Percentiles rank a stretch among this genome's conserved stretches.
These are phyloP conservation scores for Brachyhypopomus occidentalis DNA, from an alignment of 2,113 vertebrate genomes.

Conservation along the genomic window DNA sequence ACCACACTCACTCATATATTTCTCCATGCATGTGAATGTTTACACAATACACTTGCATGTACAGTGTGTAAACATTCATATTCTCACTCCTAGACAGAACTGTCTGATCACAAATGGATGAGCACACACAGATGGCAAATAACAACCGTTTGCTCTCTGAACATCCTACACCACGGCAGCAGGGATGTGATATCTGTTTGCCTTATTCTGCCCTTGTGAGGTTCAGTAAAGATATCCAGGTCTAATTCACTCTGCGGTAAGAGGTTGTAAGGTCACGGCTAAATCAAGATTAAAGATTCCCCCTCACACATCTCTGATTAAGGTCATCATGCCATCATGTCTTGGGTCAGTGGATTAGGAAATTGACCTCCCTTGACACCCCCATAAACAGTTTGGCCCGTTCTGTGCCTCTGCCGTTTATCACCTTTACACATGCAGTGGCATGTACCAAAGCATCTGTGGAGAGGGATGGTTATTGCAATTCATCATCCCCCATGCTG, in stretches of 20 bases:
- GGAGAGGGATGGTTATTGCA: not conserved
- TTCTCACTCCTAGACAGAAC: too few relatives aligned
- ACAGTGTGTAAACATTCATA: too few relatives aligned
- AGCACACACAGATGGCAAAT: constrained; percentile 47
- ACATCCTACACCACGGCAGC: too few relatives aligned
- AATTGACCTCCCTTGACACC: constrained; percentile 44
- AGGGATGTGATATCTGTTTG: constrained; percentile 13
- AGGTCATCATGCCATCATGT: constrained; percentile 39
- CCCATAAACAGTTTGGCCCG: constrained; percentile 46
- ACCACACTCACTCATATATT: not conserved
- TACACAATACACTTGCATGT: constrained; percentile 23
- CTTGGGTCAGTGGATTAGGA: constrained; percentile 46
- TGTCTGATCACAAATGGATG: constrained; percentile 43
- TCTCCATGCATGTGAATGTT: not conserved
- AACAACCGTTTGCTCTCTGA: too few relatives aligned
- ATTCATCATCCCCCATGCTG: too few relatives aligned
- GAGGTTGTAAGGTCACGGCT: constrained; percentile 61
- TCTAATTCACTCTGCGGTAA: constrained; percentile 55
- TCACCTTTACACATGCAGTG: constrained; percentile 46
- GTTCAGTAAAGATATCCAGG: constrained; percentile 60
- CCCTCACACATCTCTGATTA: constrained; percentile 49
- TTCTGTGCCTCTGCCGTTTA: constrained; percentile 34
- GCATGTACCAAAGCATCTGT: constrained; percentile 11
- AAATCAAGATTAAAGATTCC: constrained; percentile 63
- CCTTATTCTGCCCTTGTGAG: constrained; percentile 31